phyloP scores from a whole-genome alignment of 1,140 invertebrate genomes.

The Eupeodes corollae region DNA sequence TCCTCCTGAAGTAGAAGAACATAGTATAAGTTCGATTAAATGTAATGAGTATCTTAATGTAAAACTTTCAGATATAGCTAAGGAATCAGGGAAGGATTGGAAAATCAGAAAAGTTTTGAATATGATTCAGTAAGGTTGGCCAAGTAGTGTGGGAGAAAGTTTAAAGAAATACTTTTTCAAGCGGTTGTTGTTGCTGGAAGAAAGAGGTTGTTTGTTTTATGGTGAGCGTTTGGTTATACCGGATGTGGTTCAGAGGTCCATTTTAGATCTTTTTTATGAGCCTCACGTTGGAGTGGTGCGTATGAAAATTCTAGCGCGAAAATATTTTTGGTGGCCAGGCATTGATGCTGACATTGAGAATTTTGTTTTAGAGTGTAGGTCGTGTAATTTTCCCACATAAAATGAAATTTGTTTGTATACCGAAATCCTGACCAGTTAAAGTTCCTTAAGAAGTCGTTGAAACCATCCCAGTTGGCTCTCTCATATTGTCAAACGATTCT shows the following conservation, averaged over 20 bases:
- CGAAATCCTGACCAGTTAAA: too few relatives aligned
- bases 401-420: too few relatives aligned
- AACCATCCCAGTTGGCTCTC: too few relatives aligned
- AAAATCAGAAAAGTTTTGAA: neutral
- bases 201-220: conserved; percentile 5
- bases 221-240: conserved; percentile 4
- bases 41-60: neutral
- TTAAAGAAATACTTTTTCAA: neutral
- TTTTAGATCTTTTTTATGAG: too few relatives aligned
- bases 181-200: neutral
- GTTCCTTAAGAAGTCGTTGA: too few relatives aligned
- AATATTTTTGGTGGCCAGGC: too few relatives aligned
- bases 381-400: too few relatives aligned
- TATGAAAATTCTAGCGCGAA: too few relatives aligned
- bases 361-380: too few relatives aligned
- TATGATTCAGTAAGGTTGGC: conserved; percentile 1
- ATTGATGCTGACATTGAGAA: too few relatives aligned
- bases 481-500: too few relatives aligned
- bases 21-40: conserved; percentile 4
- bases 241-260: neutral
- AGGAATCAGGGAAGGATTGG: neutral
- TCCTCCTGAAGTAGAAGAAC: neutral
- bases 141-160: neutral
- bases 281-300: too few relatives aligned
- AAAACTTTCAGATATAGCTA: neutral